These are phyloP conservation scores for Pholis gunnellus DNA, from an alignment of 2,113 vertebrate genomes.

Conservation along the genomic window DNA sequence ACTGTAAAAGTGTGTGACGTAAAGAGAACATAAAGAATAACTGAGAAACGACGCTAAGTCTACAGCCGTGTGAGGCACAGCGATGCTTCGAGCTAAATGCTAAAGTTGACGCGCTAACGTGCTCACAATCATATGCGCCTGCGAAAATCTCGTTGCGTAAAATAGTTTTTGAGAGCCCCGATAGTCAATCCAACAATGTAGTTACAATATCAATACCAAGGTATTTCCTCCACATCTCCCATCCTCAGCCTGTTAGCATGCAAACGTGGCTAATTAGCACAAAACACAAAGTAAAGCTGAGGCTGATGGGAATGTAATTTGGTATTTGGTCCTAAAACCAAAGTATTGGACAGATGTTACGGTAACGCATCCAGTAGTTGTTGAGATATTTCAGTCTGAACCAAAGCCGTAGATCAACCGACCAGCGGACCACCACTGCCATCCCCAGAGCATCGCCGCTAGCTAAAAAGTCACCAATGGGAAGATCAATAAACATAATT, in stretches of 20 bases:
- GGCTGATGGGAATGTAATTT: not conserved
- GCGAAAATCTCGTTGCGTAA: not conserved
- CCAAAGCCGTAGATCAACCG: not conserved
- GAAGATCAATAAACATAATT: not conserved
- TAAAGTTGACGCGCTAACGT: not conserved
- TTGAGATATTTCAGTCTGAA: not conserved
- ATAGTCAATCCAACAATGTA: not conserved
- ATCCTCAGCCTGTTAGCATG: not conserved
- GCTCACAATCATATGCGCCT: not conserved
- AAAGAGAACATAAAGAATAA: not conserved
- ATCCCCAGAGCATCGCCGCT: not conserved
- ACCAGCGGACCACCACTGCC: not conserved
- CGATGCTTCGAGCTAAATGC: not conserved
- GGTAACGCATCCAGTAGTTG: not conserved
- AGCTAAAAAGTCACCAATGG: not conserved
- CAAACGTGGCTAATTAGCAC: not conserved
- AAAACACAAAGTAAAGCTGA: not conserved
- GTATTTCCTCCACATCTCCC: not conserved
- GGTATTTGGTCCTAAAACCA: not conserved
- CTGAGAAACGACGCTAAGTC: not conserved
- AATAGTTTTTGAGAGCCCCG: not conserved
- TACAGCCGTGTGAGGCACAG: not conserved
- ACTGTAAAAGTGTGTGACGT: not conserved
- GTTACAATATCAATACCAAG: not conserved
- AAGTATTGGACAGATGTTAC: not conserved